A percentile compares a stretch with the other conserved stretches of the same genome.
Conservation (phyloP, 2,888 invertebrate genomes). For the Drosophila niveifrons region DNA sequence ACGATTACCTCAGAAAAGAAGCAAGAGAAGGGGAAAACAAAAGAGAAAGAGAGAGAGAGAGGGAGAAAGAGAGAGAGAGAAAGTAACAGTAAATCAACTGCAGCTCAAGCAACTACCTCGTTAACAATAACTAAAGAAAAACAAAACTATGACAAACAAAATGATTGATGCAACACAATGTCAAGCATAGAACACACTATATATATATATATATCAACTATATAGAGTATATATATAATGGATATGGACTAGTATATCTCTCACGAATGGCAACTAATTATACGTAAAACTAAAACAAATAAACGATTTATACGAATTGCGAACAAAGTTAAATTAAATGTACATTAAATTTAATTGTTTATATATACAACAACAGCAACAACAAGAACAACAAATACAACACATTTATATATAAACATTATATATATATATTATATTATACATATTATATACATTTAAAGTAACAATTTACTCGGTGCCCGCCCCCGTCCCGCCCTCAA, state of each 20-base stretch:
- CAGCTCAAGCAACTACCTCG: slow-evolving; percentile 74
- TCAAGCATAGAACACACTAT: slow-evolving; percentile 15
- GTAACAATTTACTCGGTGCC: slow-evolving; percentile 44
- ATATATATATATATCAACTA: slow-evolving; percentile 31
- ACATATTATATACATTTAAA: slow-evolving; percentile 37
- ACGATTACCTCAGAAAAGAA: slow-evolving; percentile 52
- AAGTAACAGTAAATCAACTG: slow-evolving; percentile 39
- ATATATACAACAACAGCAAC: slow-evolving; percentile 40
- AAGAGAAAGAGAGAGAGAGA: slow-evolving; percentile 17
- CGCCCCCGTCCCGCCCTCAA: slow-evolving; percentile 30
- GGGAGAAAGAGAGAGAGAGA: slow-evolving; percentile 18
- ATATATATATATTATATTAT: slow-evolving; percentile 37
- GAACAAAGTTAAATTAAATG: slow-evolving; percentile 69
- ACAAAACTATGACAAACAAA: slow-evolving; percentile 22
- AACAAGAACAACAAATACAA: slow-evolving; percentile 15
- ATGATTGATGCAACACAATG: slow-evolving; percentile 7
- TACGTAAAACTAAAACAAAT: slow-evolving; percentile 70
- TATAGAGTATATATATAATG: slow-evolving; percentile 27
- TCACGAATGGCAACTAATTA: slow-evolving; percentile 65
- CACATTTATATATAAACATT: slow-evolving; percentile 45
- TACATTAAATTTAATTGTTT: slow-evolving; percentile 79
- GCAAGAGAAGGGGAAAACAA: not conserved
- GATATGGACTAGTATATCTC: slow-evolving; percentile 13
- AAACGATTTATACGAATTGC: slow-evolving; percentile 55
- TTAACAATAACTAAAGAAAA: slow-evolving; percentile 57